Percentiles rank a stretch among this genome's conserved stretches.
Conservation (phyloP, 1,140 invertebrate species). For the Solen grandis region DNA sequence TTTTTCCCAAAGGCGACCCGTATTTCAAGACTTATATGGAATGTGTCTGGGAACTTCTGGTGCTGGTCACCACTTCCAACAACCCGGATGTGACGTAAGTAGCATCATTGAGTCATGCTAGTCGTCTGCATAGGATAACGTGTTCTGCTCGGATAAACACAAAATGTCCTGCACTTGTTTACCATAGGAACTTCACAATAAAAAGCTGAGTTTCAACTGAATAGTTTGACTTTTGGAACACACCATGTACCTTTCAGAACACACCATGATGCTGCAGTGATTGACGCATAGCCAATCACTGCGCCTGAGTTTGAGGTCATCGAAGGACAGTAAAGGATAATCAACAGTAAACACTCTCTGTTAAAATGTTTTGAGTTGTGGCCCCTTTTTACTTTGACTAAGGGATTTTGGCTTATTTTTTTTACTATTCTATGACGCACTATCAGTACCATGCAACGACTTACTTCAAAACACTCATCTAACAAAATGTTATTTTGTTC, state of each 20-base stretch:
- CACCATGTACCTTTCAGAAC: background rate
- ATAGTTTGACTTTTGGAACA: background rate
- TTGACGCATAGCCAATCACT: too few species aligned
- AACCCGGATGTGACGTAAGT: constrained; percentile 52
- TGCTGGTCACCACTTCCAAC: constrained; percentile 39
- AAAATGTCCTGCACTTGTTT: background rate
- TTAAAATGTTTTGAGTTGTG: too few species aligned
- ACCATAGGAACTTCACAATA: background rate
- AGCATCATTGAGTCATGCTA: too few species aligned
- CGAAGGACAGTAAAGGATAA: too few species aligned
- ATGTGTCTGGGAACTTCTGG: constrained; percentile 40
- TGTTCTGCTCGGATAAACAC: background rate
- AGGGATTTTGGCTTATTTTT: too few species aligned
- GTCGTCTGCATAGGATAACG: background rate
- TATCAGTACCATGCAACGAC: too few species aligned
- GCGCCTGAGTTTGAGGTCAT: too few species aligned
- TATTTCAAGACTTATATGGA: constrained; percentile 40
- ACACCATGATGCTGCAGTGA: background rate
- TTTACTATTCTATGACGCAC: too few species aligned
- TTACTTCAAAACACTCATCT: too few species aligned
- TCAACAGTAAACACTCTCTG: too few species aligned
- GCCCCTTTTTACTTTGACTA: too few species aligned
- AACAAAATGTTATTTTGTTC: background rate
- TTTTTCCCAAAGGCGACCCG: constrained; percentile 18
- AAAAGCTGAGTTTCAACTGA: background rate